phyloP scores from a whole-genome alignment of 2,888 invertebrate species.

The Adelphocoris suturalis region DNA sequence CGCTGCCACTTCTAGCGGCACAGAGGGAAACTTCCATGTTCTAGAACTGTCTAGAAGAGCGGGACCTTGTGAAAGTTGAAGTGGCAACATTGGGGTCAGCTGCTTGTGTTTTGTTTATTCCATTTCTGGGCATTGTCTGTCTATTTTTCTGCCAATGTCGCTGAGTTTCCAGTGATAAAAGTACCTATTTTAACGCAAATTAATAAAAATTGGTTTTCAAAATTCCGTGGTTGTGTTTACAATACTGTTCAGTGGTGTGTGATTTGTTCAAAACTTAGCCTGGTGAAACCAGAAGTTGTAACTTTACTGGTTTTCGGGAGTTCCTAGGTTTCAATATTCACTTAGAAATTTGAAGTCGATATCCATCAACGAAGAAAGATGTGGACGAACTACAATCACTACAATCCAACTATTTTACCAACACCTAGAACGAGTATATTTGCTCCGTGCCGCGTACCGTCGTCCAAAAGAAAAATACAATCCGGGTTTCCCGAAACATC shows the following conservation, averaged over 20 bases:
- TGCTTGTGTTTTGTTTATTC: not conserved
- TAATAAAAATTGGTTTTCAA: too few relatives aligned
- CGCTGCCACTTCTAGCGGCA: too few relatives aligned
- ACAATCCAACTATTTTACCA: conserved; percentile 37
- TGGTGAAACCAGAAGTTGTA: too few relatives aligned
- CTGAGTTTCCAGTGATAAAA: too few relatives aligned
- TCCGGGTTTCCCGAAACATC: conserved; percentile 42
- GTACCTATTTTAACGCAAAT: too few relatives aligned
- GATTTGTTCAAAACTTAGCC: too few relatives aligned
- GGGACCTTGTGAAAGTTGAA: not conserved
- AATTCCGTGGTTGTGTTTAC: too few relatives aligned
- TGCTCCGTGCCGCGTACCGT: not conserved
- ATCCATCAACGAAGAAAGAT: conserved; percentile 1
- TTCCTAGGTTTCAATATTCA: not conserved
- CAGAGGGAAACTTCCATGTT: too few relatives aligned
- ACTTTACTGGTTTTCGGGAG: not conserved
- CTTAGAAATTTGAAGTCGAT: not conserved
- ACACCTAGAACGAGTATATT: not conserved
- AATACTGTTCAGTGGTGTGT: too few relatives aligned
- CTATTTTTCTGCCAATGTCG: too few relatives aligned
- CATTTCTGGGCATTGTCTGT: not conserved
- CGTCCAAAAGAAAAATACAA: conserved; percentile 57
- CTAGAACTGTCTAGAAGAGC: not conserved
- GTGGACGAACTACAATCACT: conserved; percentile 66
- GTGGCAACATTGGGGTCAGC: not conserved